Conservation (phyloP, 2,888 invertebrate genomes). For the Pandemis heparana region DNA sequence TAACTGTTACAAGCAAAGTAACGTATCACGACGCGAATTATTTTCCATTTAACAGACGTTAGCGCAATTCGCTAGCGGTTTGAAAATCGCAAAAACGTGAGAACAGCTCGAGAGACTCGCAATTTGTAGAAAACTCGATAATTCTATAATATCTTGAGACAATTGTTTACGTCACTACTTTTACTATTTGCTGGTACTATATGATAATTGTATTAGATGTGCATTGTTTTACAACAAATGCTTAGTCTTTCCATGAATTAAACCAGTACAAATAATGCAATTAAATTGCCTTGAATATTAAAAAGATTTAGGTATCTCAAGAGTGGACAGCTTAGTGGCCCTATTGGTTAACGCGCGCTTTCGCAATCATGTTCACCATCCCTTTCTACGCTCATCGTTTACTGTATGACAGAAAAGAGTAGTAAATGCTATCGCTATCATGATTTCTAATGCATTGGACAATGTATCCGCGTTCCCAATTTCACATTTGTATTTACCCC, state of each 20-base stretch:
- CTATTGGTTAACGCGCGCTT: too few species aligned
- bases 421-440: too few species aligned
- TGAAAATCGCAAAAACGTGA: constrained; percentile 42
- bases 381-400: too few species aligned
- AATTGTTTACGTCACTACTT: constrained; percentile 42
- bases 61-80: constrained; percentile 38
- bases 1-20: constrained; percentile 19
- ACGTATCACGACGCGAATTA: constrained; percentile 24
- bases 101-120: constrained; percentile 11
- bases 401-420: too few species aligned
- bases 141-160: constrained; percentile 37
- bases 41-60: constrained; percentile 34
- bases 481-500: too few species aligned
- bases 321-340: too few species aligned
- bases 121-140: constrained; percentile 43
- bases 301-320: too few species aligned
- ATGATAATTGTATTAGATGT: background rate
- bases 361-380: too few species aligned
- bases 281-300: too few species aligned
- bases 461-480: too few species aligned
- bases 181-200: constrained; percentile 25
- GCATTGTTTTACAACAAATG: background rate
- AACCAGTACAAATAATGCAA: too few species aligned
- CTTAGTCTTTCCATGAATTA: background rate
- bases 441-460: too few species aligned